Conservation (phyloP, 1,140 invertebrate genomes). For the Trichonephila clavata region DNA sequence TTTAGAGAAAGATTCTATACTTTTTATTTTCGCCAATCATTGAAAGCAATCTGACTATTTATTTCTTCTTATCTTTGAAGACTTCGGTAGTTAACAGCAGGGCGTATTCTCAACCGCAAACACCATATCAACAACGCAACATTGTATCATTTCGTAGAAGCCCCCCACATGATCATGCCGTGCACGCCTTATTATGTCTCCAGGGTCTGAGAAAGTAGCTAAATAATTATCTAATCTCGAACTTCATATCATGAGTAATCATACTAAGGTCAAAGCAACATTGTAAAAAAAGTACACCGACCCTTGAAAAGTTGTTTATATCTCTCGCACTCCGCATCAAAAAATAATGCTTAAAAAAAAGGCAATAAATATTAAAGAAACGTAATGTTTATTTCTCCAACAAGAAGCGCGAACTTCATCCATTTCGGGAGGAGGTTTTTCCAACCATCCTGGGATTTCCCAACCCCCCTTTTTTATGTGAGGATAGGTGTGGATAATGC, state of each 20-base stretch:
- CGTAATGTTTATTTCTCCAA: not conserved
- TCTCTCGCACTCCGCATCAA: not conserved
- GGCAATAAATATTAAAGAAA: not conserved
- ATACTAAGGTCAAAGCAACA: not conserved
- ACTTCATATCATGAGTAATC: not conserved
- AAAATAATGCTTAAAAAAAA: not conserved
- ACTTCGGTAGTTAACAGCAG: not conserved
- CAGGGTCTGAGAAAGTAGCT: not conserved
- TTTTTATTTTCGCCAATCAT: too few relatives aligned
- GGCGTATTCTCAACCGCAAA: not conserved
- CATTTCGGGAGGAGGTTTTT: not conserved
- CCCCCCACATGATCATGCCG: not conserved
- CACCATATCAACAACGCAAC: not conserved
- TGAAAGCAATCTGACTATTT: too few relatives aligned
- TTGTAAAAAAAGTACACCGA: not conserved
- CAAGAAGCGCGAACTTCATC: not conserved
- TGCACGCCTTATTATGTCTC: not conserved
- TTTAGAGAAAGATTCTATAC: too few relatives aligned
- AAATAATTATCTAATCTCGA: not conserved
- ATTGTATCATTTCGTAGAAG: not conserved
- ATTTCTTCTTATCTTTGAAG: too few relatives aligned
- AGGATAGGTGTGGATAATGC: not conserved
- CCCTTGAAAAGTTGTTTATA: slow-evolving; percentile 24
- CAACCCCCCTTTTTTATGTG: not conserved
- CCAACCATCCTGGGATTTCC: not conserved